Conservation (phyloP, 1,140 invertebrate species). For the Bathynomus jamesi region DNA sequence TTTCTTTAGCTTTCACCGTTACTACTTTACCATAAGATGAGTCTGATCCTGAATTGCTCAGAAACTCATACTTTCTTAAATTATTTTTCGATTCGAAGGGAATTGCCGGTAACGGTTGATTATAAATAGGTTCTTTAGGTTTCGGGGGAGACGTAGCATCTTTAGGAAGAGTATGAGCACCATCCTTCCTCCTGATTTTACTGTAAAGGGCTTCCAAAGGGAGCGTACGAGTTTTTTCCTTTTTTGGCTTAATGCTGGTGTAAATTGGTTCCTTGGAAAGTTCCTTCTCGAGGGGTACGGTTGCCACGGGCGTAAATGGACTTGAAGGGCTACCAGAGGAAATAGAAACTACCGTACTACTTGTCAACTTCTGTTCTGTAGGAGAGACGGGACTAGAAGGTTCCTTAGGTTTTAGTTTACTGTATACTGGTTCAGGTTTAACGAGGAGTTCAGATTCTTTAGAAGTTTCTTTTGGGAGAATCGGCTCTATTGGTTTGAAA, state of each 20-base stretch:
- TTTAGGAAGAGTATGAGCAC: conserved; percentile 14
- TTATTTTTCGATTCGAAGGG: conserved; percentile 13
- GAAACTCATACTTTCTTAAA: conserved; percentile 15
- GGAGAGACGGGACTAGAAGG: conserved; percentile 13
- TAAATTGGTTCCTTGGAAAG: conserved; percentile 22
- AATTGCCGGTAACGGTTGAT: conserved; percentile 23
- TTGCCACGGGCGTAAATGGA: conserved; percentile 10
- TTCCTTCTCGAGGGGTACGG: conserved; percentile 12
- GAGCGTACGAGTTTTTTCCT: conserved; percentile 12
- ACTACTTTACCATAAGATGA: conserved; percentile 12
- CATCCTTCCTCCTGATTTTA: conserved; percentile 4
- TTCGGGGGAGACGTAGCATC: conserved; percentile 1
- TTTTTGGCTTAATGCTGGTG: conserved; percentile 15
- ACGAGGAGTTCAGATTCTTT: conserved; percentile 11
- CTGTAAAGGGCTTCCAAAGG: conserved; percentile 16
- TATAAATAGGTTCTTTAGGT: conserved; percentile 29
- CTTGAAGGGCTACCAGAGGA: conserved; percentile 15
- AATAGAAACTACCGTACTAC: conserved; percentile 4
- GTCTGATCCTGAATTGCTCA: conserved; percentile 4
- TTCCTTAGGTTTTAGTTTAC: conserved; percentile 23
- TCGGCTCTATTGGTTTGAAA: conserved; percentile 34
- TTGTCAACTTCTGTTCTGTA: conserved; percentile 5
- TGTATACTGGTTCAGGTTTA: conserved; percentile 35
- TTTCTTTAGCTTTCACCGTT: conserved; percentile 24
- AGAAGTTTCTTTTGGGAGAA: conserved; percentile 6